These are phyloP conservation scores for Apis dorsata DNA, from an alignment of 1,140 invertebrate genomes.

Conservation along the genomic window DNA sequence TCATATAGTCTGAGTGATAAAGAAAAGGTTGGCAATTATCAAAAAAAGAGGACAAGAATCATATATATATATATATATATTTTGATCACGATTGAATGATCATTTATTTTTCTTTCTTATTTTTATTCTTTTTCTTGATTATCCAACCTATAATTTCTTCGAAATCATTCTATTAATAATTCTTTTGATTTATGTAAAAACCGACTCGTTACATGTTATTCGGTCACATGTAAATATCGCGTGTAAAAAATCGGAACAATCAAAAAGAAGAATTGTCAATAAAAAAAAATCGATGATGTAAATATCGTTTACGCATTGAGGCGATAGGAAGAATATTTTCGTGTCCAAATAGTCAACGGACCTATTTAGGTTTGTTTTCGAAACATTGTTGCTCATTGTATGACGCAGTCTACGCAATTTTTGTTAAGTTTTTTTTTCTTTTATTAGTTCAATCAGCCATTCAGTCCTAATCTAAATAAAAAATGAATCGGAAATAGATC, in stretches of 20 bases:
- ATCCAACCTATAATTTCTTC: background rate
- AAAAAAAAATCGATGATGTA: constrained; percentile 46
- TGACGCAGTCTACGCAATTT: constrained; percentile 29
- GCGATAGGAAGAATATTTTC: constrained; percentile 15
- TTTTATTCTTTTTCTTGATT: background rate
- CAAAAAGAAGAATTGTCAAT: constrained; percentile 2
- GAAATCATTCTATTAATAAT: background rate
- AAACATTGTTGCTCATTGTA: constrained; percentile 68
- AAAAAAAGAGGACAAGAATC: background rate
- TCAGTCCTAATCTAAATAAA: constrained; percentile 45
- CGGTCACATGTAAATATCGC: constrained; percentile 55
- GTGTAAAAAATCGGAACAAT: constrained; percentile 45
- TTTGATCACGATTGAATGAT: background rate
- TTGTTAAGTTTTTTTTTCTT: constrained; percentile 57
- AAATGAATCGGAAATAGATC: constrained; percentile 44
- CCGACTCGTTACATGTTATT: constrained; percentile 1
- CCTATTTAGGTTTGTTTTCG: constrained; percentile 5
- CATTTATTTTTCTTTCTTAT: background rate
- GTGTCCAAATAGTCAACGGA: constrained; percentile 58
- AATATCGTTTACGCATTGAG: constrained; percentile 36
- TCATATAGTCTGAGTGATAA: background rate
- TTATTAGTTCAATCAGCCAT: constrained; percentile 44
- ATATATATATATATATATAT: constrained; percentile 11
- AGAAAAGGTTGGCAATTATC: background rate
- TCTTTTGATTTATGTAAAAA: background rate